Conservation (phyloP, 2,888 invertebrate genomes). For the Synergus laeviventris region DNA sequence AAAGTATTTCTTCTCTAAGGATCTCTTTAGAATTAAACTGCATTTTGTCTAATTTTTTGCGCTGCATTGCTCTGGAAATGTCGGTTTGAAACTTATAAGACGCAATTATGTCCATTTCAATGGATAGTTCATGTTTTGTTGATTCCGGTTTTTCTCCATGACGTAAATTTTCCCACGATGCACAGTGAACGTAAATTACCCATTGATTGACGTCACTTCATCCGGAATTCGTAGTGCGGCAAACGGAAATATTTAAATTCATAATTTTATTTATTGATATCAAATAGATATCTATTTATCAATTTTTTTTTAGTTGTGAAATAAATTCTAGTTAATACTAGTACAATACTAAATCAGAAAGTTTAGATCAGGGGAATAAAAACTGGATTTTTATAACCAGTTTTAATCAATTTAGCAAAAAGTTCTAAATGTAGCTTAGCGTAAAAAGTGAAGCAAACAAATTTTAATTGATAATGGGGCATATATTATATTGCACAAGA, state of each 20-base stretch:
- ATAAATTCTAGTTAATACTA: neutral
- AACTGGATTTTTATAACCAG: neutral
- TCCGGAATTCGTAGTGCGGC: neutral
- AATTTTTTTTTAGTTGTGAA: neutral
- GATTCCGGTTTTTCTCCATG: conserved; percentile 16
- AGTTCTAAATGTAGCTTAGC: neutral
- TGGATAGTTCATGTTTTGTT: neutral
- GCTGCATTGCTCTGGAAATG: neutral
- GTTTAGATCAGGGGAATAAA: neutral
- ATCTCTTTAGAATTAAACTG: neutral
- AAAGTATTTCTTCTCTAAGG: neutral
- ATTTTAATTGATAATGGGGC: neutral
- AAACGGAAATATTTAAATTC: neutral
- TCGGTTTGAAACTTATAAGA: neutral
- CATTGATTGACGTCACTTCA: neutral
- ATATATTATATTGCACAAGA: neutral
- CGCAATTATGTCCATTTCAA: neutral
- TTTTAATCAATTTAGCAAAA: neutral
- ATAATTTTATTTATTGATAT: neutral
- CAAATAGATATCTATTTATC: neutral
- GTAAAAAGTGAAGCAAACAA: neutral
- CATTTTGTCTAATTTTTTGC: neutral
- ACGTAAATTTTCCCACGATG: conserved; percentile 14
- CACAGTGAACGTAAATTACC: neutral
- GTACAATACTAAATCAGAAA: neutral